A percentile compares a stretch with the other conserved stretches of the same genome.
Conservation (phyloP, 1,140 invertebrate genomes). For the Solenopsis invicta region DNA sequence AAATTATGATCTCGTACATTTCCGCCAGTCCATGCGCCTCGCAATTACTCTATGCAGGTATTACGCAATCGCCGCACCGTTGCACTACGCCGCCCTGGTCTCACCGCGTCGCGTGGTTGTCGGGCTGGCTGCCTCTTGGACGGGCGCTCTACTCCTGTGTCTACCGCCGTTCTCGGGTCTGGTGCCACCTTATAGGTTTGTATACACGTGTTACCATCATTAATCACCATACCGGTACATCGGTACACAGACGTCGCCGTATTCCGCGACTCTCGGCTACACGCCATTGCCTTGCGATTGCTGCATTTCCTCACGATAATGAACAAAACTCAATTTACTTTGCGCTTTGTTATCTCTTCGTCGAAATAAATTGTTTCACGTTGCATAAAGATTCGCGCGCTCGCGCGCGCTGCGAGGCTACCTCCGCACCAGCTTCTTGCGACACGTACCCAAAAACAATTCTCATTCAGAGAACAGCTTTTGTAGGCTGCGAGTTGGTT, state of each 20-base stretch:
- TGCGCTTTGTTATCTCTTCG: neutral
- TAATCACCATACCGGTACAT: conserved; percentile 5
- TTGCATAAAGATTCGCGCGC: conserved; percentile 10
- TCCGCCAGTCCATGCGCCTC: neutral
- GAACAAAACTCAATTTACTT: conserved; percentile 37
- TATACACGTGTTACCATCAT: conserved; percentile 22
- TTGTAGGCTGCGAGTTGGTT: neutral
- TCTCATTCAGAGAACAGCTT: conserved; percentile 1
- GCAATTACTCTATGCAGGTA: conserved; percentile 84
- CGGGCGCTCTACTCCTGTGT: conserved; percentile 84
- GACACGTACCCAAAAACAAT: neutral
- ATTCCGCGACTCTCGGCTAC: neutral
- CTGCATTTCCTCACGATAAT: neutral
- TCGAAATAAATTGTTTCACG: neutral
- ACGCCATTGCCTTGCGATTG: conserved; percentile 26
- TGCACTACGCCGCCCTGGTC: conserved; percentile 92
- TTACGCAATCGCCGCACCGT: conserved; percentile 92
- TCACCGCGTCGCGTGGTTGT: conserved; percentile 88
- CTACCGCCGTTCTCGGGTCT: conserved; percentile 85
- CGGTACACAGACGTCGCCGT: neutral
- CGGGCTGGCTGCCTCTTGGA: conserved; percentile 86
- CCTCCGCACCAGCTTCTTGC: neutral
- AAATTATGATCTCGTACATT: conserved; percentile 4
- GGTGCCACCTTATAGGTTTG: conserved; percentile 83
- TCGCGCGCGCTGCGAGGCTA: neutral